These are phyloP conservation scores for Caenorhabditis briggsae DNA, from an alignment of 1,140 invertebrate species.

Conservation along the genomic window DNA sequence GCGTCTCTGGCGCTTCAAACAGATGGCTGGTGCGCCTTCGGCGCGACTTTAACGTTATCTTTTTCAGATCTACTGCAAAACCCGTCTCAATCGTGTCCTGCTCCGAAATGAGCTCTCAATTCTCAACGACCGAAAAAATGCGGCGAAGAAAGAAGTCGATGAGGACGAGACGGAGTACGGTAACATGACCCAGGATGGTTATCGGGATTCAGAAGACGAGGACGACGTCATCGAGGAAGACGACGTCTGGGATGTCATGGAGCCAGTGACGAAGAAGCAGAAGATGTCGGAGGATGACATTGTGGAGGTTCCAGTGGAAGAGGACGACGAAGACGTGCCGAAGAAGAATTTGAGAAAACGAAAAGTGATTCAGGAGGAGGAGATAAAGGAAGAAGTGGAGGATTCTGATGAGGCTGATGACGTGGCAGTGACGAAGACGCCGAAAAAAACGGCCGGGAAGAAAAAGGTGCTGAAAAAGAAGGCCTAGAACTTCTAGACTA, in stretches of 20 bases:
- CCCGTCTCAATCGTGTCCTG: slow-evolving; percentile 60
- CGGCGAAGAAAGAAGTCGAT: slow-evolving; percentile 56
- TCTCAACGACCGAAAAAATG: slow-evolving; percentile 46
- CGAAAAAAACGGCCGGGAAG: neutral
- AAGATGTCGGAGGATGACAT: neutral
- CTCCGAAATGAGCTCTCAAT: slow-evolving; percentile 56
- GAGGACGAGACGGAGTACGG: slow-evolving; percentile 51
- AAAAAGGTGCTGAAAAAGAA: slow-evolving; percentile 1
- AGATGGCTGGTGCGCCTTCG: neutral
- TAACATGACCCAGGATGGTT: slow-evolving; percentile 11
- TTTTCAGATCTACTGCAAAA: slow-evolving; percentile 79
- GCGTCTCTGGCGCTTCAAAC: no score
- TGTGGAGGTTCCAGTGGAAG: neutral
- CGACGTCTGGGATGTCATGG: slow-evolving; percentile 57
- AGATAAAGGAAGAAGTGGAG: neutral
- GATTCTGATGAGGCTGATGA: neutral
- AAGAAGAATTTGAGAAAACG: neutral
- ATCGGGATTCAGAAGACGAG: slow-evolving; percentile 21
- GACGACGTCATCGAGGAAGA: slow-evolving; percentile 54
- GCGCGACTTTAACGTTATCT: neutral
- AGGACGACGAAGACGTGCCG: neutral
- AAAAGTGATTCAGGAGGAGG: slow-evolving; percentile 5
- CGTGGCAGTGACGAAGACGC: neutral
- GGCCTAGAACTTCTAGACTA: neutral
- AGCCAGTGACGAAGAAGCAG: slow-evolving; percentile 1